These are phyloP conservation scores for Lagria hirta DNA, from an alignment of 2,888 invertebrate species.

Conservation along the genomic window DNA sequence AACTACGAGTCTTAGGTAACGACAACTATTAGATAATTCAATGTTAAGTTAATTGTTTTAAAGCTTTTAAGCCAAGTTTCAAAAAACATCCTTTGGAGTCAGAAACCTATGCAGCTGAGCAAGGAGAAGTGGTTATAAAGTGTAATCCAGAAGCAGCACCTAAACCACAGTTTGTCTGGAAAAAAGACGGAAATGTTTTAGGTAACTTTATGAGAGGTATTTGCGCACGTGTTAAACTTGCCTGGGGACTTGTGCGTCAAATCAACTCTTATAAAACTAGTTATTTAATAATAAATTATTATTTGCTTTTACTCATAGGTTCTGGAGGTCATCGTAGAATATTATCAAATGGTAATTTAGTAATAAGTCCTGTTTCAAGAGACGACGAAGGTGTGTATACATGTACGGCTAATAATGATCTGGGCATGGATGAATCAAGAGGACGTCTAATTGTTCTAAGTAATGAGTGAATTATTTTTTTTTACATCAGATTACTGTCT, in stretches of 20 bases:
- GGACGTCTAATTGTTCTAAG: constrained; percentile 81
- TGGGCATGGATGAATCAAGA: constrained; percentile 84
- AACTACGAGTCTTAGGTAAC: constrained; percentile 82
- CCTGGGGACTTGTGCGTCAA: too few relatives aligned
- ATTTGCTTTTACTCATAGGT: constrained; percentile 55
- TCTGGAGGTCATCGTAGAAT: constrained; percentile 80
- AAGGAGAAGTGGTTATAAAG: constrained; percentile 85
- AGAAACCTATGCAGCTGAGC: constrained; percentile 89
- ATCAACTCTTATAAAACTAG: neutral
- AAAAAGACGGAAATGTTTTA: constrained; percentile 78
- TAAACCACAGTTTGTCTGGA: constrained; percentile 84
- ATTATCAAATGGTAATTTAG: constrained; percentile 81
- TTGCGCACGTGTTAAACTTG: too few relatives aligned
- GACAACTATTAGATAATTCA: constrained; percentile 19
- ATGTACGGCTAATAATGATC: constrained; percentile 80
- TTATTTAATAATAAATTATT: constrained; percentile 1
- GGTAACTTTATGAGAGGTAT: constrained; percentile 37
- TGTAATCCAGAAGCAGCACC: constrained; percentile 96
- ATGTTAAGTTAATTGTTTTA: constrained; percentile 26
- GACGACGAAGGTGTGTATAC: constrained; percentile 87
- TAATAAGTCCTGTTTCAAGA: constrained; percentile 80
- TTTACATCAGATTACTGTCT: neutral
- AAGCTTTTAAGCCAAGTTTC: constrained; percentile 78
- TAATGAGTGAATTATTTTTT: too few relatives aligned
- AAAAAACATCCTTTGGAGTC: constrained; percentile 85